A percentile compares a stretch with the other conserved stretches of the same genome.
These are phyloP conservation scores for Pantherophis vulpinus DNA, from an alignment of 2,797 vertebrate species.

Conservation along the genomic window DNA sequence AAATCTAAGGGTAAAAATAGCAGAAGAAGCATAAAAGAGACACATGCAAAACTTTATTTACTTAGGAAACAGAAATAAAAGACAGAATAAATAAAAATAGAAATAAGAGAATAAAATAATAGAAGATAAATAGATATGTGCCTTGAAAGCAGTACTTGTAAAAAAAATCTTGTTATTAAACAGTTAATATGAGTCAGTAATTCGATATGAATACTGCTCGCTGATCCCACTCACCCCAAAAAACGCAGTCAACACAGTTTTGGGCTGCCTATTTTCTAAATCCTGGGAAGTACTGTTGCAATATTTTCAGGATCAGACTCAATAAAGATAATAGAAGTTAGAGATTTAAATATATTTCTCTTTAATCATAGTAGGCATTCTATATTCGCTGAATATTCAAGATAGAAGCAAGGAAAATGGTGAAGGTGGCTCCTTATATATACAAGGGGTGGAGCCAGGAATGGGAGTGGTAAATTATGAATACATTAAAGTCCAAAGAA, in stretches of 20 bases:
- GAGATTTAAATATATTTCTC: too few species aligned
- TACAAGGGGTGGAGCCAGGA: too few species aligned
- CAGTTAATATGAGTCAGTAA: not conserved
- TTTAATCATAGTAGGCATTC: too few species aligned
- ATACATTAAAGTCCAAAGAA: too few species aligned
- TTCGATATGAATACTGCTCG: not conserved
- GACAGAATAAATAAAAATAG: not conserved
- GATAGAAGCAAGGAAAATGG: too few species aligned
- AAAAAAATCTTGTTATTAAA: not conserved
- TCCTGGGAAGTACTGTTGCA: not conserved
- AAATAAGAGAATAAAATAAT: not conserved
- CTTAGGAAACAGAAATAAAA: not conserved
- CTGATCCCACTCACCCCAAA: not conserved
- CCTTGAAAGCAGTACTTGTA: not conserved
- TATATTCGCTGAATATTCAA: too few species aligned
- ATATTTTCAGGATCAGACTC: too few species aligned
- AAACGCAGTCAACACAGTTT: not conserved
- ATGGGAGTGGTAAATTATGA: too few species aligned
- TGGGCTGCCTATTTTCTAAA: not conserved
- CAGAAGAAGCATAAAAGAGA: not conserved
- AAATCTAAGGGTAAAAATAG: not conserved
- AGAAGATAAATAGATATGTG: not conserved
- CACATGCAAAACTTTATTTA: not conserved
- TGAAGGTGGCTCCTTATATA: too few species aligned
- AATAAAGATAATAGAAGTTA: too few species aligned